Conservation (phyloP, 2,888 invertebrate species). For the Hydrotaea cyrtoneurina region DNA sequence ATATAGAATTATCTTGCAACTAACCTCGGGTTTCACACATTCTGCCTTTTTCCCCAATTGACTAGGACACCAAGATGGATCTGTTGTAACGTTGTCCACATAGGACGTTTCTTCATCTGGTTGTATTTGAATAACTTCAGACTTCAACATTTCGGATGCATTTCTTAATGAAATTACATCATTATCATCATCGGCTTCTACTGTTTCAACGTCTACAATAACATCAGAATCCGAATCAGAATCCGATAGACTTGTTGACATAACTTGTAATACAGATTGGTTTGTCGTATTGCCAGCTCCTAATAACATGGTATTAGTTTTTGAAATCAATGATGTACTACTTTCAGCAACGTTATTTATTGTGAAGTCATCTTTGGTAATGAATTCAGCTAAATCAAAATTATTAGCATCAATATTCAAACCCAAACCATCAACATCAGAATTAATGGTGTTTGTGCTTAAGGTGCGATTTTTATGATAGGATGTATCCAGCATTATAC, state of each 20-base stretch:
- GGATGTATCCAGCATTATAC: conserved; percentile 42
- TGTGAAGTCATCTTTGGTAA: conserved; percentile 79
- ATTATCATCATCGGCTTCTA: conserved; percentile 74
- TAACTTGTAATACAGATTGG: conserved; percentile 46
- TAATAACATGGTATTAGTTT: conserved; percentile 5
- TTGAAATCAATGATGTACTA: neutral
- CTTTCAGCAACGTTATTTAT: conserved; percentile 61
- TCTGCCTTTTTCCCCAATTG: conserved; percentile 68
- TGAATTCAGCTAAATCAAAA: conserved; percentile 80
- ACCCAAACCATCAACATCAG: conserved; percentile 75
- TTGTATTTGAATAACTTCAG: neutral
- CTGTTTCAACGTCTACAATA: conserved; percentile 80
- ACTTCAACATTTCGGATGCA: conserved; percentile 54
- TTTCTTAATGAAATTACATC: conserved; percentile 50
- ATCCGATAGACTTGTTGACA: conserved; percentile 68
- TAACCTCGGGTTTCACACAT: conserved; percentile 72
- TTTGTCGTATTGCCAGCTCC: neutral
- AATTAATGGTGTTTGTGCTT: conserved; percentile 74
- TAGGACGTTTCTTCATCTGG: conserved; percentile 70
- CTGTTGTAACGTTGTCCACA: conserved; percentile 76
- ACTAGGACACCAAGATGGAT: conserved; percentile 79
- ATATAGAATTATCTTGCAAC: conserved; percentile 40
- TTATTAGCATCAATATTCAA: conserved; percentile 76
- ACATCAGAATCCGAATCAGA: conserved; percentile 78
- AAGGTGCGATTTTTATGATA: conserved; percentile 73